phyloP scores from a whole-genome alignment of 2,797 vertebrate species.

The Lophius americanus region DNA sequence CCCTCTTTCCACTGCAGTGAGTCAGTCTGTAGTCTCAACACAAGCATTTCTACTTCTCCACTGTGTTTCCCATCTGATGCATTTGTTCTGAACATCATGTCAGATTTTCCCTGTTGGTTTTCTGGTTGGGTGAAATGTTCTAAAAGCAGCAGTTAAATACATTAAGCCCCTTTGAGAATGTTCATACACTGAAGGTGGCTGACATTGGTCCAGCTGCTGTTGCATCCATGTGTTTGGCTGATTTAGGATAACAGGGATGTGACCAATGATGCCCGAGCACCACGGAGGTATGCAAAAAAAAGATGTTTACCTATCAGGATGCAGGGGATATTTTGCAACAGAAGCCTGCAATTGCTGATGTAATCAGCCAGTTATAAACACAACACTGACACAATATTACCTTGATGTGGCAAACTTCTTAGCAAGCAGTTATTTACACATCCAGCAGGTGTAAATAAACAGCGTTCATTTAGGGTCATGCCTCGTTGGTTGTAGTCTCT shows the following conservation, averaged over 20 bases:
- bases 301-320: conserved; percentile 6
- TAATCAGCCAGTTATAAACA: background rate
- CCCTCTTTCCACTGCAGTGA: conserved; percentile 49
- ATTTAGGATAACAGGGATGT: conserved; percentile 22
- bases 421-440: background rate
- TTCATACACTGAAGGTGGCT: conserved; percentile 1
- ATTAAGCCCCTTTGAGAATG: conserved; percentile 24
- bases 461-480: background rate
- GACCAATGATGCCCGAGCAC: conserved; percentile 13
- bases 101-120: conserved; percentile 45
- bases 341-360: background rate
- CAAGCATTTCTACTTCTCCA: conserved; percentile 22
- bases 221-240: conserved; percentile 35
- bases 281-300: conserved; percentile 7
- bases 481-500: background rate
- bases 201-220: conserved; percentile 14
- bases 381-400: background rate
- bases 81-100: conserved; percentile 34
- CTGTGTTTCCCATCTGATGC: conserved; percentile 28
- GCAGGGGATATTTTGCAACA: conserved; percentile 11
- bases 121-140: conserved; percentile 42
- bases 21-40: conserved; percentile 28
- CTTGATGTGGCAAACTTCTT: background rate
- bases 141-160: conserved; percentile 31
- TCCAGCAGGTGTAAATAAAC: background rate